Base-by-base conservation (phyloP, 2,888 invertebrate genomes). In the Sphinx pinastri region DNA sequence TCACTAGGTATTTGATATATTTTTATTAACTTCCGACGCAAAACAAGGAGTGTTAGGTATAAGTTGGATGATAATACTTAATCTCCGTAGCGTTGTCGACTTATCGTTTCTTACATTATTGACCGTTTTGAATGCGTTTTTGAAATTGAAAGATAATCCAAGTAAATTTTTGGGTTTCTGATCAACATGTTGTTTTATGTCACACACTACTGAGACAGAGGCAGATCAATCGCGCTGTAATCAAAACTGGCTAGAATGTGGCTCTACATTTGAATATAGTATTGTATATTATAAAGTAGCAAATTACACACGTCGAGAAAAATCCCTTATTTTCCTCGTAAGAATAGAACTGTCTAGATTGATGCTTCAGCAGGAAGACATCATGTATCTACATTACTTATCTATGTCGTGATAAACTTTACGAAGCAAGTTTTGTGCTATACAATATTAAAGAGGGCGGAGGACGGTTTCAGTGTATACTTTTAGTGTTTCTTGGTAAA, bases 341-440 rank as follows among this genome's bases (percentile, higher is more conserved):
- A 10, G 52, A 67, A 54, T 67, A 67, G n/a, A 67, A 67, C 16
- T 54, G 38, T 67, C 52, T 54, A 54, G 49, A 47, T 63, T 63
- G 19, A 19, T 47, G 47, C 45, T 47, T 60, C 49, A 63, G 63
- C 19, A 19, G n/a, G 19, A 63, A 63, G 63, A 49, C 19, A 63
- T 13, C 19, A 47, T 49, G 49, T 54, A 67, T 67, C 38, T 58
- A 45, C 68, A 58, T 68, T 68, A 68, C 54, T 45, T 68, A 68
- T 68, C 49, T 68, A 19, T 45, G 47, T 79, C 74, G 70, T 71
- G 78, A 77, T 80, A 77, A 84, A 86, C 79, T 85, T 86, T 74
- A 71, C 68, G 75, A 71, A 72, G 71, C 71, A 85, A 88, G 81
- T 87, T 88, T 78, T 73, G 79, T 76, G 83, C 85, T 87, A 86